Evolutionary conservation across 2,888 invertebrate species (phyloP), one percentile per base, ranked within the genome.

Genomic region (Philhelius pedissequus): DNA sequence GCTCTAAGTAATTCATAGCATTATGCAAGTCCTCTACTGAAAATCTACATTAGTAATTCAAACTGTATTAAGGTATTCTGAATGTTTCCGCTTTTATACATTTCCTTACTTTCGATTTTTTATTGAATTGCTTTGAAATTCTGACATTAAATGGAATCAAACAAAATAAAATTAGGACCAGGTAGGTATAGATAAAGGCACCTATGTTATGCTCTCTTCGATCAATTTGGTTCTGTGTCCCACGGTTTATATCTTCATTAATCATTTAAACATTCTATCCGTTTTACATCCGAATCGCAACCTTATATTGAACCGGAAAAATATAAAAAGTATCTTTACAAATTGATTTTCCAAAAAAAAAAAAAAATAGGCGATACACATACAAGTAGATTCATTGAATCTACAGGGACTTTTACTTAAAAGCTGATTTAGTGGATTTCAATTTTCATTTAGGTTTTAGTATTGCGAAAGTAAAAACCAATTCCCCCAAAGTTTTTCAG

Each of bases 171-270:
- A 40, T 40, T 40, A 56, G 60, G 40, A 13, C 6, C n/a, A n/a
- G n/a, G n/a, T n/a, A n/a, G n/a, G n/a, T n/a, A n/a, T n/a, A 40
- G 40, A 15, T 15, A 15, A 1, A n/a, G 4, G 35, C 15, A 40
- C 15, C 15, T 40, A 40, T 7, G 6, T 8, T 48, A 48, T 15
- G 32, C 50, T 45, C 58, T 43, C 20, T 54, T 32, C 22, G 32
- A 48, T 71, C 70, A 30, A 64, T 64, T 64, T n/a, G 58, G 32
- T 68, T 52, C 54, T 30, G n/a, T 35, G 71, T 70, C 69, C 74
- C 64, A 70, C 78, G 70, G 74, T 83, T 83, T 83, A 83, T 79
- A 70, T 43, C 83, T 79, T 83, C 83, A 83, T 83, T 83, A 79
- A 83, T 83, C 83, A 83, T 83, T 83, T 58, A 83, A 69, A 70